Base-by-base conservation (phyloP, 2,797 vertebrate genomes). In the Coccyzus lansbergi region DNA sequence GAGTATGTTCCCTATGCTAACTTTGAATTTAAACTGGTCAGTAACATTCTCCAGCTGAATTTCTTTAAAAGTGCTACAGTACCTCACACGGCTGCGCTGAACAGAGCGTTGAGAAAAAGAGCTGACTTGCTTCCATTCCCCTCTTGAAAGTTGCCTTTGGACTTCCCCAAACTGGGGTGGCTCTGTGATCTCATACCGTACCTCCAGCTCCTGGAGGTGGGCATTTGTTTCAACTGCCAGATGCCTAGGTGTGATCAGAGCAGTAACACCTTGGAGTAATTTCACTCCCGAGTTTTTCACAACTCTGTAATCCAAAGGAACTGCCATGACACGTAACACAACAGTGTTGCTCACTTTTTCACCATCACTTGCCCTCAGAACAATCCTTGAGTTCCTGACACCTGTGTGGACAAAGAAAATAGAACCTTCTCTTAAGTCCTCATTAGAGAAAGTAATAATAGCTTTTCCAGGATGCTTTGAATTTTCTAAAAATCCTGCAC, bases 291-390 rank as follows among this genome's bases (percentile, higher is more conserved):
- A 99, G 93, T 98, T 98, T 92, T 97, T 98, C 52, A 95, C 96
- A 79, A 99, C 95, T 96, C 97, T 98, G 94, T 98, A 99, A 88
- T 99, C 97, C 88, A 98, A 97, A 18, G 97, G 96, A 79, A 99
- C 63, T 21, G 98, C 98, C 97, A 98, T 98, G 83, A 99, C 96
- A 81, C 98, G 96, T 52, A 99, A 96, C 59, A 99, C 98, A 21
- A 98, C 98, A 2, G 98, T 99, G 93, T 99, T 99, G 96, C 99
- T 99, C 75, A 99, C 98, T 92, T 98, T 99, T 92, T 99, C 98
- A 33, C 98, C 98, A 93, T 99, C 99, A 6, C 97, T 98, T 16
- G 98, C 99, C 96, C 98, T 98, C 46, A 99, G 96, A 86, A 99
- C 98, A 93, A 99, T 98, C 90, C 98, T 98, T 31, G 99, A 98